Evolutionary conservation across 2,888 invertebrate species (phyloP).

Genomic region (Celastrina argiolus): DNA sequence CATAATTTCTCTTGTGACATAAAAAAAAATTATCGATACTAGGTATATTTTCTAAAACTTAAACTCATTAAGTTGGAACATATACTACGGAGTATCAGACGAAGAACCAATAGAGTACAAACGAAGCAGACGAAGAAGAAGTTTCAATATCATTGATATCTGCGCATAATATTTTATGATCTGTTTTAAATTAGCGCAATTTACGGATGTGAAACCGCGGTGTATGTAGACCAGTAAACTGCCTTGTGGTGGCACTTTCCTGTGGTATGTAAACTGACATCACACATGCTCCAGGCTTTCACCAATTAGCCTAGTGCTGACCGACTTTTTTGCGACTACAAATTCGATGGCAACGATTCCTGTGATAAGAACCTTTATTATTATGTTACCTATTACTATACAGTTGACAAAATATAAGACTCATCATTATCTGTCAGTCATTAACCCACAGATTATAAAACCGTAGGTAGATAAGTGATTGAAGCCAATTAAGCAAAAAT

Average conservation of each 20-base stretch:
- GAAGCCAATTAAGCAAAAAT: too few relatives aligned
- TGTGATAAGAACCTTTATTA: not conserved
- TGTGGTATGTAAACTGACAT: not conserved
- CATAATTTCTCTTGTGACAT: too few relatives aligned
- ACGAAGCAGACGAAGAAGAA: not conserved
- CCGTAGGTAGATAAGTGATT: too few relatives aligned
- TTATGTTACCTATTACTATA: not conserved
- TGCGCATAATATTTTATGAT: not conserved
- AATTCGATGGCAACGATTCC: not conserved
- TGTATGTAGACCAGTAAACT: not conserved
- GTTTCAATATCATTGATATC: not conserved
- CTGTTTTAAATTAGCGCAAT: not conserved
- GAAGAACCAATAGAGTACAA: too few relatives aligned
- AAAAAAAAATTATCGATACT: too few relatives aligned
- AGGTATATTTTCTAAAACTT: too few relatives aligned
- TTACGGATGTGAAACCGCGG: conserved; percentile 2
- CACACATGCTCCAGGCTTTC: conserved; percentile 2
- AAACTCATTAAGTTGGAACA: too few relatives aligned
- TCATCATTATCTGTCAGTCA: too few relatives aligned
- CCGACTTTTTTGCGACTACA: not conserved
- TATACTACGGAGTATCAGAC: too few relatives aligned
- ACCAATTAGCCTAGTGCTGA: conserved; percentile 5
- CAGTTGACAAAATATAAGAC: too few relatives aligned
- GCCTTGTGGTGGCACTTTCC: not conserved
- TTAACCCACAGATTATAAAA: too few relatives aligned